These are phyloP conservation scores for Euzetes globulus DNA, from an alignment of 2,888 invertebrate species.

Conservation along the genomic window DNA sequence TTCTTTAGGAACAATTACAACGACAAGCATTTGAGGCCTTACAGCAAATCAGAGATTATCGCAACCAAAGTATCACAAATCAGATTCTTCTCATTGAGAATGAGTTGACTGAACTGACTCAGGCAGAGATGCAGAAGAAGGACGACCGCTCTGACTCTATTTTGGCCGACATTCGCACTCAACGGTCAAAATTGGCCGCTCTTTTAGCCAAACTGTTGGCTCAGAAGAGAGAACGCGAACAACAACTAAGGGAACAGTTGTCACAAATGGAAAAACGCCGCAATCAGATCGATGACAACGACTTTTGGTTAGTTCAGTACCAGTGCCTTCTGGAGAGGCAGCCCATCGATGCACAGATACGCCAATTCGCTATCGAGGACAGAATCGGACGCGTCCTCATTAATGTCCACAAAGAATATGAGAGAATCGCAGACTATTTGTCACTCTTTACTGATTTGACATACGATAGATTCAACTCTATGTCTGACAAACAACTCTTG, in stretches of 20 bases:
- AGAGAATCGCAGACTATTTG: not conserved
- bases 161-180: slow-evolving; percentile 37
- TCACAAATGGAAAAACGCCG: slow-evolving; percentile 59
- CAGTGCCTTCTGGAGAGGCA: slow-evolving; percentile 69
- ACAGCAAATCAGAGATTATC: not conserved
- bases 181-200: slow-evolving; percentile 38
- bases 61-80: not conserved
- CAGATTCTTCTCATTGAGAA: slow-evolving; percentile 40
- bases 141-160: slow-evolving; percentile 34
- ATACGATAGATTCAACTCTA: not conserved
- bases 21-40: slow-evolving; percentile 5
- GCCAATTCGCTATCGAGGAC: slow-evolving; percentile 42
- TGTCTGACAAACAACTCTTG: slow-evolving; percentile 3
- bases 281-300: slow-evolving; percentile 46
- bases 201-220: slow-evolving; percentile 36
- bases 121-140: slow-evolving; percentile 39
- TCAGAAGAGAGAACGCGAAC: slow-evolving; percentile 38
- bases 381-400: slow-evolving; percentile 23
- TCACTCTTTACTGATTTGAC: not conserved
- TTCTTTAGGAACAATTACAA: slow-evolving; percentile 23
- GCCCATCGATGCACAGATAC: slow-evolving; percentile 50
- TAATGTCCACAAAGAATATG: not conserved
- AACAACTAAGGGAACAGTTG: slow-evolving; percentile 46
- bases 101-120: slow-evolving; percentile 39
- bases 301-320: slow-evolving; percentile 59